phyloP scores from a whole-genome alignment of 1,140 invertebrate genomes.

The Neuroterus valhalla region DNA sequence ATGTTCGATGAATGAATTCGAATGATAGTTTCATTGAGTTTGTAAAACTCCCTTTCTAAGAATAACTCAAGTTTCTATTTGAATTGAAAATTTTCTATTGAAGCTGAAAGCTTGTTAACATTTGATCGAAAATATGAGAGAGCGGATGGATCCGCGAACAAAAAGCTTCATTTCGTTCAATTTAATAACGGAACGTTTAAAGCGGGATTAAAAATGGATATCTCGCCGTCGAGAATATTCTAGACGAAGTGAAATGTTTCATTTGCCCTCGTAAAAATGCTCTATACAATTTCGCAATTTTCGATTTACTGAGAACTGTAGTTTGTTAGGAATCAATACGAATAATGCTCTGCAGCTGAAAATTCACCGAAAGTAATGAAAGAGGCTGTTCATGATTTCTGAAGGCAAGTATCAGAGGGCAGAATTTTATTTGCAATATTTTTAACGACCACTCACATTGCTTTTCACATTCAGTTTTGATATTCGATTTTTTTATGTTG shows the following conservation, averaged over 20 bases:
- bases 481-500: no score
- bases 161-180: conserved; percentile 34
- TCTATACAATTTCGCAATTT: neutral
- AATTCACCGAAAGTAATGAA: conserved; percentile 17
- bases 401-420: conserved; percentile 18
- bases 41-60: neutral
- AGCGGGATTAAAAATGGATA: conserved; percentile 35
- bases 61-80: conserved; percentile 3
- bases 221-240: conserved; percentile 28
- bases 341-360: neutral
- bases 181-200: conserved; percentile 34
- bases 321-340: conserved; percentile 27
- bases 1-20: no score
- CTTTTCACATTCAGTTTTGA: neutral
- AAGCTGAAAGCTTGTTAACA: conserved; percentile 25
- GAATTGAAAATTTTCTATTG: conserved; percentile 1
- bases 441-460: conserved; percentile 15
- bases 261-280: conserved; percentile 24
- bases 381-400: conserved; percentile 6
- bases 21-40: no score
- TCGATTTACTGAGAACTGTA: conserved; percentile 10
- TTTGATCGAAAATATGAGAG: conserved; percentile 19
- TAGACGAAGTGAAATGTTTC: conserved; percentile 17
- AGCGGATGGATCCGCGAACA: conserved; percentile 9
- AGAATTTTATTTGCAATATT: conserved; percentile 19